Base-by-base conservation (phyloP, 2,797 vertebrate species). In the Argya squamiceps region DNA sequence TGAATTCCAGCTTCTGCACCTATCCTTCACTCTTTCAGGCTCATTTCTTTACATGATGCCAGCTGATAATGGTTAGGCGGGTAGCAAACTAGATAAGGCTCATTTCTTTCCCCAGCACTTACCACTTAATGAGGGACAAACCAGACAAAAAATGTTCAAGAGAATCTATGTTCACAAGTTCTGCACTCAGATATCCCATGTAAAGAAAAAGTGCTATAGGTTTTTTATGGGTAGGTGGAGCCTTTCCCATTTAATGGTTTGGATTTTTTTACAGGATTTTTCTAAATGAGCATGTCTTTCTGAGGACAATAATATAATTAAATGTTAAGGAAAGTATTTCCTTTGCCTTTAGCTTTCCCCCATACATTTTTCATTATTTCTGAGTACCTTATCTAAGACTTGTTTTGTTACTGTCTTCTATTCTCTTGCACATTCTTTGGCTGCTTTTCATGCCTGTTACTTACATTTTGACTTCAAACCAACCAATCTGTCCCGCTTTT, bases 31-130 rank as follows among this genome's bases (percentile, higher is more conserved):
- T 93, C 65, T 95, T 96, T 95, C 88, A 97, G 93, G 83, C 93
- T 93, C 94, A 92, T 94, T 96, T 96, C 94, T 89, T 91, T 68
- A 84, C 84, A 67, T 94, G 96, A 93, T 96, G 74, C 56, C 60
- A 92, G 67, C 37, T 91, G 96, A 97, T 95, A 96, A 88, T 49
- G 43, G 21, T 76, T 78, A 95, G 88, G 93, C n/a, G 4, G 89
- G 88, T 90, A 95, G 93, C 62, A 93, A 90, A 73, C 62, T 32
- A 88, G 90, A 93, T 93, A 95, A 96, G 88, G 73, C 62, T 93
- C 69, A 89, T 71, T 94, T 90, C 55, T 62, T 81, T 50, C 62
- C 37, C 18, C 58, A 50, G 46, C 2, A 2, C 26, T 80, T 83
- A 83, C 30, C 2, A 2, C 27, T 58, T 71, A 50, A 71, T 37